Percentiles rank a stretch among this genome's conserved stretches.
phyloP scores from a whole-genome alignment of 2,113 vertebrate genomes.

The Cricetomys ansorgei region DNA sequence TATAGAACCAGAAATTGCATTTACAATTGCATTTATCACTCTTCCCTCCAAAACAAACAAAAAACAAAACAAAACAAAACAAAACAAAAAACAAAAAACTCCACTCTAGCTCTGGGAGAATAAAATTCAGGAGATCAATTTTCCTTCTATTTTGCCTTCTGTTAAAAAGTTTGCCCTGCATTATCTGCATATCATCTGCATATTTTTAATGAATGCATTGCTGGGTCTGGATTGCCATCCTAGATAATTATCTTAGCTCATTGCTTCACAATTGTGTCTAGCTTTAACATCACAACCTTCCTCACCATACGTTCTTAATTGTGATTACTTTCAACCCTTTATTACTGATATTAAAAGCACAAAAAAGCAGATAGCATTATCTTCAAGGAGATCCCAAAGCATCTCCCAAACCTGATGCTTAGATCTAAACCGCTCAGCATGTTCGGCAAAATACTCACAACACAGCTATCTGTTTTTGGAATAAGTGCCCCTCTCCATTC shows the following conservation, averaged over 20 bases:
- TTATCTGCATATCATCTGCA: conserved; percentile 58
- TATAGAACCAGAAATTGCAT: background rate
- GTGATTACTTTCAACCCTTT: conserved; percentile 52
- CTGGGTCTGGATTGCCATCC: background rate
- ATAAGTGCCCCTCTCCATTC: conserved; percentile 87
- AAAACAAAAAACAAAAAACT: too few relatives aligned
- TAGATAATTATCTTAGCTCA: conserved; percentile 45
- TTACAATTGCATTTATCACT: background rate
- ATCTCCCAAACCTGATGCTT: conserved; percentile 80
- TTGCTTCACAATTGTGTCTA: conserved; percentile 43
- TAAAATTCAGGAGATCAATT: conserved; percentile 2
- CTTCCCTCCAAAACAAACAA: background rate
- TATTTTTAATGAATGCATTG: conserved; percentile 51
- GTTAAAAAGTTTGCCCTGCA: conserved; percentile 55
- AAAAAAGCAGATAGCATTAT: conserved; percentile 60
- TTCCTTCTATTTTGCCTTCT: conserved; percentile 28
- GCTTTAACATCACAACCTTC: conserved; percentile 27
- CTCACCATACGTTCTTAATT: conserved; percentile 30
- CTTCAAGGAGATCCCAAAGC: conserved; percentile 74
- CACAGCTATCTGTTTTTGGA: conserved; percentile 87
- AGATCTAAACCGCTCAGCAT: conserved; percentile 85
- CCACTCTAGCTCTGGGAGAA: background rate
- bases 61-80: too few relatives aligned
- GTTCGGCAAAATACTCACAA: conserved; percentile 83
- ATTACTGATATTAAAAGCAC: conserved; percentile 59